A percentile compares a stretch with the other conserved stretches of the same genome.
Evolutionary conservation across 2,797 vertebrate genomes (phyloP).

Genomic region (Hemibagrus guttatus): DNA sequence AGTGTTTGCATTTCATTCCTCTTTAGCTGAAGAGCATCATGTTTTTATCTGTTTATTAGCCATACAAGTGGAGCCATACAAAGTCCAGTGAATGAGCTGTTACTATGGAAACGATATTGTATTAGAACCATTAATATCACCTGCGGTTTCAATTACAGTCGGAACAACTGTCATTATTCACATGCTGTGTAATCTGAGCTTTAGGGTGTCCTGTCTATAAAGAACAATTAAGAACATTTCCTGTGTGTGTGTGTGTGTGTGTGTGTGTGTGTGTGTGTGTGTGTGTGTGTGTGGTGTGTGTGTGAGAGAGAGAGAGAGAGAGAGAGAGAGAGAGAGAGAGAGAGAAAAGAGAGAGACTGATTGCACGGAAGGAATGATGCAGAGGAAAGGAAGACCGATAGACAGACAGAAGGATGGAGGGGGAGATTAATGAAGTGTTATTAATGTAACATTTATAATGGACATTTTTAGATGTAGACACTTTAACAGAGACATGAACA

Average conservation of each 20-base stretch:
- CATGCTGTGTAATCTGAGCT: neutral
- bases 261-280: slow-evolving; percentile 17
- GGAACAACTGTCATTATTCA: neutral
- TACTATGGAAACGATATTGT: slow-evolving; percentile 4
- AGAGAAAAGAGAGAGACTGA: neutral
- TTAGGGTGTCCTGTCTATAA: neutral
- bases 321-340: neutral
- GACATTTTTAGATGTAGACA: neutral
- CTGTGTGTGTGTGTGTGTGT: neutral
- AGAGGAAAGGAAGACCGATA: neutral
- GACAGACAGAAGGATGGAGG: neutral
- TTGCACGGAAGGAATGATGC: neutral
- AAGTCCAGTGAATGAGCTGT: neutral
- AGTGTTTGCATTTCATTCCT: too few relatives aligned
- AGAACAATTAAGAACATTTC: neutral
- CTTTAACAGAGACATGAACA: neutral
- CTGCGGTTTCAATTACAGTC: neutral
- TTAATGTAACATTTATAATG: neutral
- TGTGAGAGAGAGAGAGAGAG: neutral
- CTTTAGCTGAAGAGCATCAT: neutral
- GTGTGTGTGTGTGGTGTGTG: neutral
- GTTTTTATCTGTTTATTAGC: slow-evolving; percentile 6
- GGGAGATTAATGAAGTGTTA: neutral
- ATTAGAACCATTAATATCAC: neutral
- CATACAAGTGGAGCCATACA: neutral